A percentile compares a stretch with the other conserved stretches of the same genome.
Conservation (phyloP, 2,797 vertebrate species). For the Pseudochaenichthys georgianus region DNA sequence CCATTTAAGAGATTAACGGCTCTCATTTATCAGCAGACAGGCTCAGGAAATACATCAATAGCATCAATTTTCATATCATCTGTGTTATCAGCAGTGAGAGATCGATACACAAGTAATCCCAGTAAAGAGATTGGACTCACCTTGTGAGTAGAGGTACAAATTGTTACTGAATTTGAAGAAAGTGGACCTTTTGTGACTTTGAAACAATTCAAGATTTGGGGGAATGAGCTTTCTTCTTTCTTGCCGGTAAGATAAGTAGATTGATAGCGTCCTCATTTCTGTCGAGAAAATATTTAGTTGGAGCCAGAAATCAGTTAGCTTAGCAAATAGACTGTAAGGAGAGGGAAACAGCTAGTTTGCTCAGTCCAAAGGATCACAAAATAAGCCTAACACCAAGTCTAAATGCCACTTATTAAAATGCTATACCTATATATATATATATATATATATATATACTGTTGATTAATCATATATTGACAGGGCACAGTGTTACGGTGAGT, state of each 20-base stretch:
- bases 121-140: conserved; percentile 20
- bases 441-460: no score
- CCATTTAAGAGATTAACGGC: conserved; percentile 64
- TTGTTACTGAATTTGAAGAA: conserved; percentile 22
- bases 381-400: neutral
- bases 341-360: neutral
- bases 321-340: neutral
- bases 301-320: neutral
- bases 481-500: no score
- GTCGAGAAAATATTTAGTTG: neutral
- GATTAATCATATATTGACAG: no score
- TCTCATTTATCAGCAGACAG: conserved; percentile 36
- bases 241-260: neutral
- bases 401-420: neutral
- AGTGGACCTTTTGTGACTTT: neutral
- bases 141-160: neutral
- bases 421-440: no score
- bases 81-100: conserved; percentile 30
- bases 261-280: neutral
- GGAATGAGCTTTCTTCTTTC: neutral
- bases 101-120: conserved; percentile 36
- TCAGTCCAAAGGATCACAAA: no score
- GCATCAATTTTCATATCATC: conserved; percentile 12
- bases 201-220: neutral
- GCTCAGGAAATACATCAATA: conserved; percentile 33